Evolutionary conservation across 2,113 vertebrate species (phyloP).

Genomic region (Mandrillus leucophaeus): DNA sequence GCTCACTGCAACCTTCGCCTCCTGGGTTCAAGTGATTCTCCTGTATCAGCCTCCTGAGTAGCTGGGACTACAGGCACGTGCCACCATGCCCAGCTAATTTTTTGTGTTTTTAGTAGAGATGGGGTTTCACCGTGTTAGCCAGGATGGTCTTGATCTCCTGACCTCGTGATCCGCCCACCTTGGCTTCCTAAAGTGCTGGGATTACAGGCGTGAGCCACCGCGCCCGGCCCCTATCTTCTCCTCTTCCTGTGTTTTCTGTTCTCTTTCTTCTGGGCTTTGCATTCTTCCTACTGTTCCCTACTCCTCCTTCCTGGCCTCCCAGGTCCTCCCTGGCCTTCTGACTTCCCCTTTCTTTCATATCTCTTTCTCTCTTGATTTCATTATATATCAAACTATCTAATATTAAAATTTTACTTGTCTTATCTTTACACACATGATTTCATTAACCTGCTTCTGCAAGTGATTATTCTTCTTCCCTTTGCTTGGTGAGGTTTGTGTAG

Average conservation of each 20-base stretch:
- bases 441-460: not conserved
- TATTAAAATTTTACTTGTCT: not conserved
- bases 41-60: too few species aligned
- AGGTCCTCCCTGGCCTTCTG: not conserved
- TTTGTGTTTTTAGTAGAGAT: too few species aligned
- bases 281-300: not conserved
- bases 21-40: too few species aligned
- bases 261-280: not conserved
- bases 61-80: too few species aligned
- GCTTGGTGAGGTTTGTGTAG: not conserved
- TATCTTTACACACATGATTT: not conserved
- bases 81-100: too few species aligned
- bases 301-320: not conserved
- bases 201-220: too few species aligned
- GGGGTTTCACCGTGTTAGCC: too few species aligned
- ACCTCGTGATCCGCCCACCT: too few species aligned
- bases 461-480: not conserved
- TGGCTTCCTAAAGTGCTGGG: too few species aligned
- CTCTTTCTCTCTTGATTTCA: not conserved
- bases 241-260: not conserved
- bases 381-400: not conserved
- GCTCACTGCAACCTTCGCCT: too few species aligned
- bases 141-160: too few species aligned
- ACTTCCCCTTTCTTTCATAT: not conserved
- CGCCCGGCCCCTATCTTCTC: rapidly evolving